Conservation (phyloP, 2,113 vertebrate genomes). For the Symphodus melops region DNA sequence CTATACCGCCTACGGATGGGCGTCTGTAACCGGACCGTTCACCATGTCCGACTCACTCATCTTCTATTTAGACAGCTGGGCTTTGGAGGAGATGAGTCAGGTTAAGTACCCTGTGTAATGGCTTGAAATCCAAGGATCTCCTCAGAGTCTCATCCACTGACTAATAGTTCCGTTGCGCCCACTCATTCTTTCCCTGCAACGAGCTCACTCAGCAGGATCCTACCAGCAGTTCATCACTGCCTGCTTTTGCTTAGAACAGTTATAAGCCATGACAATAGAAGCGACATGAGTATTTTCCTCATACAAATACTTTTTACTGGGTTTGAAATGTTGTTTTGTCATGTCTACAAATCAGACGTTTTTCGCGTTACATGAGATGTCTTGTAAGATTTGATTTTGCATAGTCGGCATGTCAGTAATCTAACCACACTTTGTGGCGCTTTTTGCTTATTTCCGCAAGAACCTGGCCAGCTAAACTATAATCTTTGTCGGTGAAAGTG, state of each 20-base stretch:
- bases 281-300: background rate
- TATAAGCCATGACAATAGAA: background rate
- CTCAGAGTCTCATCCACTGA: slow-evolving; percentile 45
- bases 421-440: slow-evolving; percentile 52
- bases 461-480: slow-evolving; percentile 62
- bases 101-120: slow-evolving; percentile 28
- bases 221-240: background rate
- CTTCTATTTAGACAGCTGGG: slow-evolving; percentile 49
- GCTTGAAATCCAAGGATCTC: slow-evolving; percentile 19
- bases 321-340: background rate
- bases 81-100: slow-evolving; percentile 63
- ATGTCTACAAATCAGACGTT: background rate
- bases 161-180: slow-evolving; percentile 50
- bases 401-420: slow-evolving; percentile 63
- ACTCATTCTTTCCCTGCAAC: slow-evolving; percentile 54
- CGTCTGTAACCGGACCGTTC: slow-evolving; percentile 1
- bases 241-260: background rate
- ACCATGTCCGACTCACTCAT: slow-evolving; percentile 20
- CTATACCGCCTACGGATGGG: background rate
- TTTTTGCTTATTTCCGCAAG: slow-evolving; percentile 56
- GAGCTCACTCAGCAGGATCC: slow-evolving; percentile 1
- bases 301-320: too few relatives aligned
- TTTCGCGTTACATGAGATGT: slow-evolving; percentile 36
- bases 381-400: slow-evolving; percentile 54
- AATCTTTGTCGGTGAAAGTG: slow-evolving; percentile 60